Percentiles rank a stretch among this genome's conserved stretches.
These are phyloP conservation scores for Harpagifer antarcticus DNA, from an alignment of 2,797 vertebrate species.

Conservation along the genomic window DNA sequence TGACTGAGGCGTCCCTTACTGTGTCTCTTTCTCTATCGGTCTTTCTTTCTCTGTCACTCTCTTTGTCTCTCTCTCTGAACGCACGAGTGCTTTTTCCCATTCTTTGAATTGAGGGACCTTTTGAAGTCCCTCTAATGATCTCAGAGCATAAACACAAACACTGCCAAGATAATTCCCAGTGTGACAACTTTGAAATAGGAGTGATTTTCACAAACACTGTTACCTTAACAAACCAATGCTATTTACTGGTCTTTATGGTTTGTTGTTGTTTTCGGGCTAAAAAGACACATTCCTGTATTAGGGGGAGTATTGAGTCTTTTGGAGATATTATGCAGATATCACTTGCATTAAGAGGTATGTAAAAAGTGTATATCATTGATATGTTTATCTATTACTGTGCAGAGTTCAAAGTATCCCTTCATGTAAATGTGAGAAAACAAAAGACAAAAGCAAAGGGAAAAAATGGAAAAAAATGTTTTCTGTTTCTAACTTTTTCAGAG, in stretches of 20 bases:
- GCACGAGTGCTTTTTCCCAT: too few species aligned
- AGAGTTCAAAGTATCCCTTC: conserved; percentile 43
- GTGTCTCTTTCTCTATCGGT: not conserved
- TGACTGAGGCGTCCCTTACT: not conserved
- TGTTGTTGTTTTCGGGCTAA: not conserved
- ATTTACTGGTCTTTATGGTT: not conserved
- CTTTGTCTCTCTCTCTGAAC: conserved; percentile 19
- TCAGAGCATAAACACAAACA: too few species aligned
- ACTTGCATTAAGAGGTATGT: not conserved
- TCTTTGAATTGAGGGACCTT: too few species aligned
- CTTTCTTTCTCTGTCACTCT: not conserved
- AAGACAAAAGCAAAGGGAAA: conserved; percentile 46
- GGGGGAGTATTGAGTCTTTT: too few species aligned
- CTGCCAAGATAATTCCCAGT: too few species aligned
- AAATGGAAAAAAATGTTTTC: conserved; percentile 36
- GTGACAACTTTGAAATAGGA: not conserved
- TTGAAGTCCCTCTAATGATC: too few species aligned
- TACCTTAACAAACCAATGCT: not conserved
- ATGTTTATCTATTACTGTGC: conserved; percentile 33
- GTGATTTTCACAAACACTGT: not conserved
- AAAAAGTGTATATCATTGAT: not conserved
- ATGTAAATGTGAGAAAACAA: conserved; percentile 12
- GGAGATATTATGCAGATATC: not conserved
- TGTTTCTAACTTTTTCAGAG: conserved; percentile 63
- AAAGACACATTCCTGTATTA: too few species aligned